phyloP scores from a whole-genome alignment of 2,888 invertebrate genomes.

The Agrilus cyanescens region DNA sequence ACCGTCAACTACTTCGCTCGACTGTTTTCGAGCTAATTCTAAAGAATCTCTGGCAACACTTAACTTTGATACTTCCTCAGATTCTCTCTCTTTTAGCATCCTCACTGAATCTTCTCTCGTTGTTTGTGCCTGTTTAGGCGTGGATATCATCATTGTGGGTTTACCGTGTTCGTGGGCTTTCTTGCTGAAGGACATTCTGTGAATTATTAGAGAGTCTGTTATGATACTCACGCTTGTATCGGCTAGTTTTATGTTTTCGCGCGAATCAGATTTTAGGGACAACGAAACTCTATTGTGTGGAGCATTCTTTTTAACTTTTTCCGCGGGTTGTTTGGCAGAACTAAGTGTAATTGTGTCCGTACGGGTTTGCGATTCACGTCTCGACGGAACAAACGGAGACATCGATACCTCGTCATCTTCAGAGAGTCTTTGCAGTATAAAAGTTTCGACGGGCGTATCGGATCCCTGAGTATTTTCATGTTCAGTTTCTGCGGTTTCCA shows the following conservation, averaged over 20 bases:
- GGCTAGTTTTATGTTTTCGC: not conserved
- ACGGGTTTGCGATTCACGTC: too few relatives aligned
- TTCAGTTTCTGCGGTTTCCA: too few relatives aligned
- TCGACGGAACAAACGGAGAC: too few relatives aligned
- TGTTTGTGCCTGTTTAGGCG: not conserved
- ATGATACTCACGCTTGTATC: conserved; percentile 6
- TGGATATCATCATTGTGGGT: not conserved
- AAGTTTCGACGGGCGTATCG: too few relatives aligned
- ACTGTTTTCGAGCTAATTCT: conserved; percentile 10
- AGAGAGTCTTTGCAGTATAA: too few relatives aligned
- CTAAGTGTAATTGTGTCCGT: not conserved
- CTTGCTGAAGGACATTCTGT: conserved; percentile 5
- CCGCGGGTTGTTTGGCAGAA: not conserved
- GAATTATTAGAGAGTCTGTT: conserved; percentile 10
- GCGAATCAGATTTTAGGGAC: not conserved
- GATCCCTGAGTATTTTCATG: too few relatives aligned
- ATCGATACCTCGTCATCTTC: too few relatives aligned
- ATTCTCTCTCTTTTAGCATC: not conserved
- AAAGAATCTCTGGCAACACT: conserved; percentile 13
- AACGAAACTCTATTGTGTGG: not conserved
- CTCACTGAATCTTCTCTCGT: not conserved
- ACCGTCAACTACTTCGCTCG: not conserved
- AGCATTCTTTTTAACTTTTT: not conserved
- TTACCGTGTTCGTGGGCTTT: not conserved
- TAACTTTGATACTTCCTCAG: conserved; percentile 9